These are phyloP conservation scores for Gymnocheta viridis DNA, from an alignment of 2,888 invertebrate genomes.

Conservation along the genomic window DNA sequence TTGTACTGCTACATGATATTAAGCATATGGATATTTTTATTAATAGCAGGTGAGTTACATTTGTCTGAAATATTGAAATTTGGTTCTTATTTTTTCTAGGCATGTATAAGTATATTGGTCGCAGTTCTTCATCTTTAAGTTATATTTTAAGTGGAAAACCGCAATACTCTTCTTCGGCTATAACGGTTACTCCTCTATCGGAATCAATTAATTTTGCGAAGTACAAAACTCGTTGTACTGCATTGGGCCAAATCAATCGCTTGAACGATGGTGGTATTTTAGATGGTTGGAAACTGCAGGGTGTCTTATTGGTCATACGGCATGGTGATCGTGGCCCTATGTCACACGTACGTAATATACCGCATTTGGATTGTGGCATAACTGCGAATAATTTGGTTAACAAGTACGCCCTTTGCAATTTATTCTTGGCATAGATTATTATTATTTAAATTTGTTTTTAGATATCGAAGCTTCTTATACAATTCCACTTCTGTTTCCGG, in stretches of 20 bases:
- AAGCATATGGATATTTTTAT: slow-evolving; percentile 90
- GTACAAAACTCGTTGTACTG: slow-evolving; percentile 87
- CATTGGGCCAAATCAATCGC: slow-evolving; percentile 86
- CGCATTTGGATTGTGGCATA: slow-evolving; percentile 89
- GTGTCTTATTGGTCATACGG: slow-evolving; percentile 88
- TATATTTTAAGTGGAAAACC: slow-evolving; percentile 74
- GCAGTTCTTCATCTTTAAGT: slow-evolving; percentile 80
- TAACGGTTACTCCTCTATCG: slow-evolving; percentile 58
- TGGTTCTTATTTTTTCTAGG: slow-evolving; percentile 81
- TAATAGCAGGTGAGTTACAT: slow-evolving; percentile 86
- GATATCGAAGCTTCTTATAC: slow-evolving; percentile 80
- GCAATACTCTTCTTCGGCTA: slow-evolving; percentile 61
- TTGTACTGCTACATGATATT: slow-evolving; percentile 91
- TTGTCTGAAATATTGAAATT: not conserved
- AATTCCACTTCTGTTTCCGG: slow-evolving; percentile 79
- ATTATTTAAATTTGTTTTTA: slow-evolving; percentile 54
- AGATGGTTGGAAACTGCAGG: slow-evolving; percentile 82
- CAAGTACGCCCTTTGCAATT: slow-evolving; percentile 73
- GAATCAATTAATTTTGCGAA: slow-evolving; percentile 72
- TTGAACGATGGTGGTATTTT: slow-evolving; percentile 87
- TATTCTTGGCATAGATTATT: not conserved
- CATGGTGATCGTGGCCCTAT: slow-evolving; percentile 96
- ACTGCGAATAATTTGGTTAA: slow-evolving; percentile 81
- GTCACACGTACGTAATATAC: slow-evolving; percentile 90
- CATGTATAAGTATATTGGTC: slow-evolving; percentile 90